Base-by-base conservation (phyloP, 1,140 invertebrate genomes). In the Cydia fagiglandana region DNA sequence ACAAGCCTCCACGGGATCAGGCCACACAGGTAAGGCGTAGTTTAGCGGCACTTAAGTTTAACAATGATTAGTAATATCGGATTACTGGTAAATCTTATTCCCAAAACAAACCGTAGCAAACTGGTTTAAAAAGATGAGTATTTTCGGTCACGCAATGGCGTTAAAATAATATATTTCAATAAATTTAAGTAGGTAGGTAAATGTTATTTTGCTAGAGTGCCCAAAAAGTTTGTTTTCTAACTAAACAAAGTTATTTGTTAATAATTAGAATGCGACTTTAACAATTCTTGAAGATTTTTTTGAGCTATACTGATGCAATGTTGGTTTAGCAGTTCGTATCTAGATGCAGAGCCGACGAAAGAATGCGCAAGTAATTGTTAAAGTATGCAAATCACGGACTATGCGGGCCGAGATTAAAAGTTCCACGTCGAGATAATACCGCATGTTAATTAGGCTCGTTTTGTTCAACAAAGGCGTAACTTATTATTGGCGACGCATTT, bases 361-460 rank as follows among this genome's bases (percentile, higher is more conserved):
- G 86, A 90, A 89, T 88, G 87, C 84, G 81, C 84, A 78, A 82
- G 86, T 85, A 85, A 87, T 90, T 86, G 86, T 89, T 89, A 85
- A 87, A 86, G 77, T 86, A 90, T 90, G 88, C 84, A 90, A 90
- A 90, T 90, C 84, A 75, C 66, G 75, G 77, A 64, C 56, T 66
- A 17, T 34, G 79, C 75, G 50, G 45, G 70, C 73, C 79, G 75
- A 81, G 84, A 88, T 85, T 83, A 88, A 87, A 85, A 87, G 85
- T 85, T 84, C 74, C 84, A 81, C 84, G 84, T 86, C 81, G 56
- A 78, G 86, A 84, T 86, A 86, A 84, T 77, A 78, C 81, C 79
- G 82, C 83, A 81, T 84, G 86, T 87, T 88, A 88, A 88, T 88
- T 88, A 88, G 82, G 78, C 75, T 74, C 74, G 77, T 73, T 80